Evolutionary conservation across 1,140 invertebrate species (phyloP).

Genomic region (Limonius californicus): DNA sequence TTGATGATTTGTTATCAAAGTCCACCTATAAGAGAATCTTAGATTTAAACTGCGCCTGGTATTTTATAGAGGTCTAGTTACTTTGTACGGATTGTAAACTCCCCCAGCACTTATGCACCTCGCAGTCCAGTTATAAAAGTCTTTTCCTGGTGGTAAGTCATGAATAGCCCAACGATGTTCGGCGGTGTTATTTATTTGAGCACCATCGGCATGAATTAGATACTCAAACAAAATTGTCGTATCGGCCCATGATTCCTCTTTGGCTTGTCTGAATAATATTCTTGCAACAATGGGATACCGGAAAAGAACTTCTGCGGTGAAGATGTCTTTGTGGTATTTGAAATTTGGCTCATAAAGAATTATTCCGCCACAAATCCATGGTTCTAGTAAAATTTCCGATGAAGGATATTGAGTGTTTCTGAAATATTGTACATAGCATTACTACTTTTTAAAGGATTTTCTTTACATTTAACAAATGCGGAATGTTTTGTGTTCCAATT

Average conservation of each 20-base stretch:
- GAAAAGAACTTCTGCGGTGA: slow-evolving; percentile 69
- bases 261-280: slow-evolving; percentile 77
- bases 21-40: slow-evolving; percentile 44
- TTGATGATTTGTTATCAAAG: slow-evolving; percentile 44
- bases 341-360: slow-evolving; percentile 60
- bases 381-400: slow-evolving; percentile 48
- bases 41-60: no score
- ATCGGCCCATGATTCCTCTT: slow-evolving; percentile 73
- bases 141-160: slow-evolving; percentile 62
- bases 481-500: no score
- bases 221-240: slow-evolving; percentile 74
- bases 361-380: slow-evolving; percentile 67
- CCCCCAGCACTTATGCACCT: slow-evolving; percentile 77
- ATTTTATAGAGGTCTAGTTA: no score
- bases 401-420: slow-evolving; percentile 38
- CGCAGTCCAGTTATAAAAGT: slow-evolving; percentile 88
- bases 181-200: slow-evolving; percentile 70
- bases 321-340: slow-evolving; percentile 66
- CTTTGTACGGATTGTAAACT: slow-evolving; percentile 77
- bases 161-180: slow-evolving; percentile 71
- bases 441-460: no score
- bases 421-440: no score
- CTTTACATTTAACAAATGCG: no score
- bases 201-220: slow-evolving; percentile 84
- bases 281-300: slow-evolving; percentile 85